These are phyloP conservation scores for Xyrichtys novacula DNA, from an alignment of 2,797 vertebrate genomes.

Conservation along the genomic window DNA sequence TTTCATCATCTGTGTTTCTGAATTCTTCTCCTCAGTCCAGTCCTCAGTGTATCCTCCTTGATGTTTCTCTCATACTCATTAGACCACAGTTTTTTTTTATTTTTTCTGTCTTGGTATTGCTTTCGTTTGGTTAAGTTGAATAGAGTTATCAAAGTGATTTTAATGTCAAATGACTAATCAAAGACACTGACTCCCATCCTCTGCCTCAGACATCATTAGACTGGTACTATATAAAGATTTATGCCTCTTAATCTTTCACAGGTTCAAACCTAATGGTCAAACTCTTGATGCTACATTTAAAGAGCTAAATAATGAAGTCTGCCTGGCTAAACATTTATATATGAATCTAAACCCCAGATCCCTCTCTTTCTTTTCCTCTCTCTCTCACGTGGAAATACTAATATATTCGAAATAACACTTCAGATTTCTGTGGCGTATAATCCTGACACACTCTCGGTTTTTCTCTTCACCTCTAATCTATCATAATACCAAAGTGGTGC, in stretches of 20 bases:
- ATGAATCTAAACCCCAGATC: too few species aligned
- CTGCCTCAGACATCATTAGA: background rate
- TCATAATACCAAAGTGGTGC: constrained; percentile 56
- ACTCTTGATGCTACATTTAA: too few species aligned
- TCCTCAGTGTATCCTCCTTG: constrained; percentile 24
- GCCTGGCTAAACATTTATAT: too few species aligned
- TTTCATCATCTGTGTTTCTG: constrained; percentile 7
- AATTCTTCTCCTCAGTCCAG: constrained; percentile 17
- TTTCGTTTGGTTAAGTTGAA: too few species aligned
- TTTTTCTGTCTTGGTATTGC: background rate
- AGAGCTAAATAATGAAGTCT: too few species aligned
- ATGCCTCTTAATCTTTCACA: background rate
- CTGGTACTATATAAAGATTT: background rate
- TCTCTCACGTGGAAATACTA: constrained; percentile 11
- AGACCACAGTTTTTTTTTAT: constrained; percentile 9
- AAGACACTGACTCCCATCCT: background rate
- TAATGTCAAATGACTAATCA: constrained; percentile 19
- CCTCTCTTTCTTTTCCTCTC: background rate
- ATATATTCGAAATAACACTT: constrained; percentile 26
- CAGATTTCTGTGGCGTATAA: constrained; percentile 48
- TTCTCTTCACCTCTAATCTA: constrained; percentile 62
- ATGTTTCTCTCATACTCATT: constrained; percentile 23
- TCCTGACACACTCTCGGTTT: constrained; percentile 57
- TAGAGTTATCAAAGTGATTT: background rate
- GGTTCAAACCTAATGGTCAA: background rate